Percentiles rank a stretch among this genome's conserved stretches.
phyloP scores from a whole-genome alignment of 2,888 invertebrate species.

The Clusia tigrina region DNA sequence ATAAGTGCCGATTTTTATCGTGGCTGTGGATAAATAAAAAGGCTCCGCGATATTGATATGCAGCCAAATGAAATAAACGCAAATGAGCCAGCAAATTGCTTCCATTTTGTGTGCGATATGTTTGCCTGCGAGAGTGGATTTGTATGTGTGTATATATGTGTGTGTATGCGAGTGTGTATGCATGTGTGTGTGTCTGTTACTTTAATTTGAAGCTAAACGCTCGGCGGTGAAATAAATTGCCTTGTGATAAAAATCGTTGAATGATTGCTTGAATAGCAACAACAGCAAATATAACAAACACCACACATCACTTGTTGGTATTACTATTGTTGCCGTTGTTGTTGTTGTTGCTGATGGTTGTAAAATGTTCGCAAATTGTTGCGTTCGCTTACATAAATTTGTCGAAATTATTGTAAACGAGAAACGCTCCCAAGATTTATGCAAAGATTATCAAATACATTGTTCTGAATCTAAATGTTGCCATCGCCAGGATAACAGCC shows the following conservation, averaged over 20 bases:
- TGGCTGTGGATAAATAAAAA: too few relatives aligned
- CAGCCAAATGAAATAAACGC: neutral
- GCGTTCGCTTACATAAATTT: neutral
- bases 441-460: neutral
- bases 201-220: neutral
- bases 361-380: conserved; percentile 38
- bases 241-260: conserved; percentile 5
- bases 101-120: neutral
- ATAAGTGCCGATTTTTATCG: too few relatives aligned
- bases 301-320: conserved; percentile 40
- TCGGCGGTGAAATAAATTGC: neutral
- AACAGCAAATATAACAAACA: conserved; percentile 42
- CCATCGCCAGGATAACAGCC: neutral
- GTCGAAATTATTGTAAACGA: neutral
- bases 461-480: neutral
- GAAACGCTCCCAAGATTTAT: neutral
- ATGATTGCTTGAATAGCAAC: conserved; percentile 20
- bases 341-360: conserved; percentile 41
- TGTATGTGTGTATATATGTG: neutral
- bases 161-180: neutral
- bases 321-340: conserved; percentile 25
- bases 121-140: too few relatives aligned
- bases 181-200: neutral
- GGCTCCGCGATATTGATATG: neutral
- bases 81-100: conserved; percentile 4